Percentiles rank a stretch among this genome's conserved stretches.
phyloP scores from a whole-genome alignment of 2,113 vertebrate genomes.

The Myrmophylax atrothorax region DNA sequence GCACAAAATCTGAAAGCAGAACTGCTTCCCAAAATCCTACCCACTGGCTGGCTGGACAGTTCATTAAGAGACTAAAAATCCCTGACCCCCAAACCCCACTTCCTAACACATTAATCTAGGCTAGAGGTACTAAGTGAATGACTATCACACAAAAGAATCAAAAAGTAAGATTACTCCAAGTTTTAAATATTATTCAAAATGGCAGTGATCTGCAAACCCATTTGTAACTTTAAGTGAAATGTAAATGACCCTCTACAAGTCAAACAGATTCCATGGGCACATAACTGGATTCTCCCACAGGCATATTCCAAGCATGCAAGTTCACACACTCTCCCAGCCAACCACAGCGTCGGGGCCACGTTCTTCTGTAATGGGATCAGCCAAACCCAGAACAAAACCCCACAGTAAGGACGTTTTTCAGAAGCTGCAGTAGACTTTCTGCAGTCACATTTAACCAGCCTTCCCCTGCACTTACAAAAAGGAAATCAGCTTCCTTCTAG shows the following conservation, averaged over 20 bases:
- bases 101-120: neutral
- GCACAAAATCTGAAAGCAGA: neutral
- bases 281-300: neutral
- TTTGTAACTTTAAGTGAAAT: neutral
- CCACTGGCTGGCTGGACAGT: neutral
- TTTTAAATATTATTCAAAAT: neutral
- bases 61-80: neutral
- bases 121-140: neutral
- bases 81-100: neutral
- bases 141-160: neutral
- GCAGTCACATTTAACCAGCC: neutral
- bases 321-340: neutral
- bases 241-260: neutral
- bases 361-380: neutral
- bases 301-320: neutral
- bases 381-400: neutral
- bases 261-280: neutral
- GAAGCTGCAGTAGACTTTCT: neutral
- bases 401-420: neutral
- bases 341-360: fast-evolving
- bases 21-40: neutral
- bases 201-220: neutral
- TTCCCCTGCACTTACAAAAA: neutral
- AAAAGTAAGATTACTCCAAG: neutral
- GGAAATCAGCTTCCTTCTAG: neutral